A percentile compares a stretch with the other conserved stretches of the same genome.
Evolutionary conservation across 1,140 invertebrate species (phyloP).

Genomic region (Cheumatopsyche charites): DNA sequence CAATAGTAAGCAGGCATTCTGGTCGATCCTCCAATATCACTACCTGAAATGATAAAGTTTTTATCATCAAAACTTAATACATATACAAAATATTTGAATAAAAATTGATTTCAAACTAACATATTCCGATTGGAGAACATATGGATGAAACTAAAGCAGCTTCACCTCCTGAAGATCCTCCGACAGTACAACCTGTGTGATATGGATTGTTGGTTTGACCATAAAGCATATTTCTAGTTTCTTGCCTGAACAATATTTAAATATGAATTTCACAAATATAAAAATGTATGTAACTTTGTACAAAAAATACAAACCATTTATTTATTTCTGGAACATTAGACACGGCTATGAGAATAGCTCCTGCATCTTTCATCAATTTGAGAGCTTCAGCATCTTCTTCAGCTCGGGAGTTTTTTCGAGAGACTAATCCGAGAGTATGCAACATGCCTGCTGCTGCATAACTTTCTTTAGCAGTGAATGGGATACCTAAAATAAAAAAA

Average conservation of each 20-base stretch:
- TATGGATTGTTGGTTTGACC: conserved; percentile 95
- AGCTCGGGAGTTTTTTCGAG: conserved; percentile 63
- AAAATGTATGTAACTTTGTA: background rate
- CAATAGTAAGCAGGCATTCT: conserved; percentile 95
- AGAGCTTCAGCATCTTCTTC: conserved; percentile 80
- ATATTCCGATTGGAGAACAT: conserved; percentile 85
- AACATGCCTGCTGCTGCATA: conserved; percentile 66
- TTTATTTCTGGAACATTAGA: conserved; percentile 92
- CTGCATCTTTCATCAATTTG: conserved; percentile 73
- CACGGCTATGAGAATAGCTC: conserved; percentile 87
- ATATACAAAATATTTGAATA: too few species aligned
- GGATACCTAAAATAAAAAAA: conserved; percentile 70
- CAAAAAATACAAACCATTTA: conserved; percentile 57
- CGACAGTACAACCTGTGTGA: conserved; percentile 78
- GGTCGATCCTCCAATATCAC: conserved; percentile 95
- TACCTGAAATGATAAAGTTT: too few species aligned
- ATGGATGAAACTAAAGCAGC: conserved; percentile 74
- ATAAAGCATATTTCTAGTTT: conserved; percentile 88
- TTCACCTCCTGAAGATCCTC: conserved; percentile 87
- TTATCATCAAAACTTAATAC: conserved; percentile 25
- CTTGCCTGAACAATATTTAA: conserved; percentile 73
- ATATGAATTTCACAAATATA: background rate
- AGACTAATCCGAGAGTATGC: conserved; percentile 70
- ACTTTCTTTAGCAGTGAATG: conserved; percentile 76
- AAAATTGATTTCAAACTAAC: conserved; percentile 50